Evolutionary conservation across 2,113 vertebrate species (phyloP), one percentile per base, ranked within the genome.

Genomic region (Oplegnathus fasciatus): DNA sequence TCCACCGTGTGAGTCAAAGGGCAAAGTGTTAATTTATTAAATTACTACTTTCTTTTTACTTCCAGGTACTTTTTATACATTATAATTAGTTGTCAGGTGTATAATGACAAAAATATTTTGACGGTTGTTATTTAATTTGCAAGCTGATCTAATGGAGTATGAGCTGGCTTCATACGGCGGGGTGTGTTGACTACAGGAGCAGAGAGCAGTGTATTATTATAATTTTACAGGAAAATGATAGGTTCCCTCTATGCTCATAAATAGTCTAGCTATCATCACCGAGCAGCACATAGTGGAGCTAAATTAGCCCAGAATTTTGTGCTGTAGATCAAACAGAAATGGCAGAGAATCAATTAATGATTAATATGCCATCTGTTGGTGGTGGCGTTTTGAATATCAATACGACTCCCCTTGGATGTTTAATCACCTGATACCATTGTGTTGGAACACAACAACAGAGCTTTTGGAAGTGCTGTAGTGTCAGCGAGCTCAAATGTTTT

Each of bases 381-480:
- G 82, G 88, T 71, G 83, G 88, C 80, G 54, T 91, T 93, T 89
- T 91, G 93, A 92, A 94, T 95, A 92, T 93, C 89, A 92, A 93
- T 82, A 90, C 72, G 42, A 80, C 82, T 93, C 94, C 93, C 92
- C 9, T 82, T 50, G 85, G 94, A 94, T 92, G 93, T 95, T 94
- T 89, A 93, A 94, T 93, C 93, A 93, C 91, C 91, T 94, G 95
- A 94, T 94, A 93, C 88, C 87, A 89, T 92, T 91, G 92, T 93
- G 91, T 93, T 89, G 92, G 90, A 94, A 92, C 89, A 93, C 80
- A 90, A 89, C 84, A 85, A 87, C 92, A 88, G 86, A 85, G 91
- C 85, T 84, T 86, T 91, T 86, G 84, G 86, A 91, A 90, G 88
- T 40, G 80, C 79, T 5, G 70, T 61, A 22, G 82, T 82, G 86